Evolutionary conservation across 2,888 invertebrate genomes (phyloP).

Genomic region (Melanotus villosus): DNA sequence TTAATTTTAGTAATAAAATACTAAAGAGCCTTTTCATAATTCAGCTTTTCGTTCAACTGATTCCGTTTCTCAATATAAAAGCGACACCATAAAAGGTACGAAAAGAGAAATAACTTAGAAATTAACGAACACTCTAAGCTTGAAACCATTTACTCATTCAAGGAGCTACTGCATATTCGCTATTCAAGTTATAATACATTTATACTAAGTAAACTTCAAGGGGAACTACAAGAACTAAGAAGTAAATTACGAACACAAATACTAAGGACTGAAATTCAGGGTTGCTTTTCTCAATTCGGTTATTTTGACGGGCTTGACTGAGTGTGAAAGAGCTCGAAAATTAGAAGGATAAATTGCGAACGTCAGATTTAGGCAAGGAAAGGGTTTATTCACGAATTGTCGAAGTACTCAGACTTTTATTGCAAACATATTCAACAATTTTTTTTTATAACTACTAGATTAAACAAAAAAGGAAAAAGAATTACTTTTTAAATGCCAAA

Average conservation of each 20-base stretch:
- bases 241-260: conserved; percentile 7
- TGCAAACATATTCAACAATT: neutral
- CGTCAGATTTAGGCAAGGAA: conserved; percentile 14
- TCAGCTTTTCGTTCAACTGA: too few species aligned
- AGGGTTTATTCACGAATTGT: neutral
- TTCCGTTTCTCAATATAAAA: too few species aligned
- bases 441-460: too few species aligned
- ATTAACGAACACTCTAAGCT: too few species aligned
- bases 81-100: too few species aligned
- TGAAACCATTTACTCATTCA: too few species aligned
- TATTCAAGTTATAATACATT: too few species aligned
- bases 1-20: too few species aligned
- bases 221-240: neutral
- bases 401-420: neutral
- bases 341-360: conserved; percentile 9
- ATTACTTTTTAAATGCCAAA: too few species aligned
- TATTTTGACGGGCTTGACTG: conserved; percentile 27
- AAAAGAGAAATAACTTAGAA: too few species aligned
- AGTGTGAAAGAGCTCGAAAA: conserved; percentile 21
- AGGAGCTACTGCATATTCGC: too few species aligned
- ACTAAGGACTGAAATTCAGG: conserved; percentile 6
- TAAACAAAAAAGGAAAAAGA: neutral
- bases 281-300: conserved; percentile 19
- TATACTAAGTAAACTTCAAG: neutral
- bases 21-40: too few species aligned